Conservation (phyloP, 2,113 vertebrate species). For the Zeus faber region DNA sequence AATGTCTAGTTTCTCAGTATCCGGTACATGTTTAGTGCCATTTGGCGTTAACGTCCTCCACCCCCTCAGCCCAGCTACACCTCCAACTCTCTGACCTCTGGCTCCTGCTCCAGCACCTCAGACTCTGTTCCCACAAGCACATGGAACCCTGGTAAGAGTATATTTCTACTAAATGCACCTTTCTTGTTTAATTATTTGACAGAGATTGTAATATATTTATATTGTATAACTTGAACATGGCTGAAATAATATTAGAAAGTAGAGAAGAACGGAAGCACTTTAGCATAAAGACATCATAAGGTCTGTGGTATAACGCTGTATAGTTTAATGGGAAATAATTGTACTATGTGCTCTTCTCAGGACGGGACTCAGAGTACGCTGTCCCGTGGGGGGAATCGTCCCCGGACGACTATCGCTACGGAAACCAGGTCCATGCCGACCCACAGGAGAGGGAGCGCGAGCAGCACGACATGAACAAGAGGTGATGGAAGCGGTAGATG, state of each 20-base stretch:
- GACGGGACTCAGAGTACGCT: slow-evolving; percentile 81
- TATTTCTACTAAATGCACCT: neutral
- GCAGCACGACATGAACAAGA: slow-evolving; percentile 95
- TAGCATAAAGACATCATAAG: too few relatives aligned
- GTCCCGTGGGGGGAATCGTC: slow-evolving; percentile 89
- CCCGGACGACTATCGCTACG: slow-evolving; percentile 86
- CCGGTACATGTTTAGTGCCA: neutral
- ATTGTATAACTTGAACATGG: too few relatives aligned
- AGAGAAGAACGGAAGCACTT: too few relatives aligned
- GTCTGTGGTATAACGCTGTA: too few relatives aligned
- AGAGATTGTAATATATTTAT: too few relatives aligned
- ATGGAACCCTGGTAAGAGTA: slow-evolving; percentile 88
- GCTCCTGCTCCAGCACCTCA: slow-evolving; percentile 92
- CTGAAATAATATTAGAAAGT: too few relatives aligned
- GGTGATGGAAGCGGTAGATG: slow-evolving; percentile 68
- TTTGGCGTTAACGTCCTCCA: neutral
- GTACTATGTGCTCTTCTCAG: slow-evolving; percentile 66
- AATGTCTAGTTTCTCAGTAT: neutral
- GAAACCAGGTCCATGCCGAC: slow-evolving; percentile 80
- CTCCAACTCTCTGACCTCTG: slow-evolving; percentile 79
- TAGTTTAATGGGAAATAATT: too few relatives aligned
- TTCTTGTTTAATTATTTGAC: too few relatives aligned
- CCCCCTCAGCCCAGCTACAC: slow-evolving; percentile 86
- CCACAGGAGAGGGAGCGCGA: slow-evolving; percentile 91
- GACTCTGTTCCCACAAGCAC: slow-evolving; percentile 81